Percentiles rank a stretch among this genome's conserved stretches.
Evolutionary conservation across 2,113 vertebrate genomes (phyloP).

Genomic region (Etia nguti): DNA sequence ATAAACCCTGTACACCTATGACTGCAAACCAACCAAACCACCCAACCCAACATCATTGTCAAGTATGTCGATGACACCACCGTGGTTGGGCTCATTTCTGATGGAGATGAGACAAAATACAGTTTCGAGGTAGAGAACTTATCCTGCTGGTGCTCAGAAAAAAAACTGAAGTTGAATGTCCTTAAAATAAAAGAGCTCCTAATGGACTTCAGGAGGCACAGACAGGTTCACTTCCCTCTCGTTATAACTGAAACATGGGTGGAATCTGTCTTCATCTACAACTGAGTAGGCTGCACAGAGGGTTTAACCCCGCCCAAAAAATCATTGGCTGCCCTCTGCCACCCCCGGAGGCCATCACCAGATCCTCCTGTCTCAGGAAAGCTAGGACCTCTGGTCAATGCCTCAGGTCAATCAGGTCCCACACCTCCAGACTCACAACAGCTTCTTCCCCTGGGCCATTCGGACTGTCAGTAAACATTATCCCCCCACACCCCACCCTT

Average conservation of each 20-base stretch:
- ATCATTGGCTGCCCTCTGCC: neutral
- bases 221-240: neutral
- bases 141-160: neutral
- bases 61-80: neutral
- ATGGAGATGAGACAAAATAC: neutral
- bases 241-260: accelerated
- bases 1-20: neutral
- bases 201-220: neutral
- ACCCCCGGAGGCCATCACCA: accelerated
- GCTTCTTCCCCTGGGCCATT: neutral
- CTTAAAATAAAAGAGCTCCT: neutral
- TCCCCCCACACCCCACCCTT: neutral
- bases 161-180: neutral
- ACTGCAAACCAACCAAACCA: neutral
- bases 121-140: neutral
- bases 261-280: neutral
- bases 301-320: neutral
- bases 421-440: neutral
- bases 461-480: neutral
- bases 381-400: neutral
- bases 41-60: neutral
- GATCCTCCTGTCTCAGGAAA: accelerated
- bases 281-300: neutral
- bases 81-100: neutral
- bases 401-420: neutral